Base-by-base conservation (phyloP, 92 coral and sea anemone genomes). In the Bergia sp. region DNA sequence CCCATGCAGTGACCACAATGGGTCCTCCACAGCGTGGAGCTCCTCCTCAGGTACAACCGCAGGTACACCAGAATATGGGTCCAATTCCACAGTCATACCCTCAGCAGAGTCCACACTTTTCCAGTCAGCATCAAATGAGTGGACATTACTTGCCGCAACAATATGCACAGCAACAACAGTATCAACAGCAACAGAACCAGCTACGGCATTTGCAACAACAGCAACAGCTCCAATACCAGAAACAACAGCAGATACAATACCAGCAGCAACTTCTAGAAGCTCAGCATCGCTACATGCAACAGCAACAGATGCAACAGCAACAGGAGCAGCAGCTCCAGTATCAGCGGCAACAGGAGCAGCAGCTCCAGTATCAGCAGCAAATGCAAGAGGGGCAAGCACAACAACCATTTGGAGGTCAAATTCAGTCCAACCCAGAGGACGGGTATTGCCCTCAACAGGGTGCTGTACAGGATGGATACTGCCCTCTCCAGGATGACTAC, bases 111-210 rank as follows among this genome's bases (percentile, higher is more conserved):
- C 82, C 82, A 40, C 92, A 81, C 3, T 88, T 87, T 77, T 57
- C 83, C 6, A 86, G 73, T 57, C 94, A 79, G 79, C 90, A 82
- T 53, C 94, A 89, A 74, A 74, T 86, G 90, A 85, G 90, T 49
- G 94, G 85, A 36, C 94, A 89, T 18, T 89, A 89, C 42, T 66
- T 92, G 11, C 90, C 82, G 67, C 98, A 93, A 82, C 96, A 93
- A 47, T 91, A 91, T 73, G 89, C 79, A 61, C 69, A 82, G 3
- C 97, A 94, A 37, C 93, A 94, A 11, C 95, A 92, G 42, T 91
- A 92, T 77, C 69, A 77, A 6, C 93, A 89, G 23, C 88, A 81
- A 75, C 73, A 90, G 64, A 90, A 77, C 65, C 93, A 92, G 79
- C 91, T 83, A 73, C 95, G 88, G 79, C 76, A 86, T 80, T 20